These are phyloP conservation scores for Galeopsomyia nigrocyanea DNA, from an alignment of 2,888 invertebrate species.

Conservation along the genomic window DNA sequence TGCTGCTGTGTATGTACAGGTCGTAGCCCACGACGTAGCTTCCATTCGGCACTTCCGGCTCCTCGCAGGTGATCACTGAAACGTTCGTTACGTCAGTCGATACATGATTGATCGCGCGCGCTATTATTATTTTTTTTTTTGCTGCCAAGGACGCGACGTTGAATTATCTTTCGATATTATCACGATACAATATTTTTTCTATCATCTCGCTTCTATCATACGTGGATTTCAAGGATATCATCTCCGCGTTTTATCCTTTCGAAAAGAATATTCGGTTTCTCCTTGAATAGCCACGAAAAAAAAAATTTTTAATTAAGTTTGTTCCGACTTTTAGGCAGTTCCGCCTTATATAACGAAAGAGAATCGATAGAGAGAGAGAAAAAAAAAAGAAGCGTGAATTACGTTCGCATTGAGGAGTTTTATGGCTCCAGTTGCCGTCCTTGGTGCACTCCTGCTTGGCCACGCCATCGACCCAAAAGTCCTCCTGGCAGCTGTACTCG, in stretches of 20 bases:
- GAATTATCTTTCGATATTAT: too few relatives aligned
- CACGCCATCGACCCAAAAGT: constrained; percentile 86
- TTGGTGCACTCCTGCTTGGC: constrained; percentile 80
- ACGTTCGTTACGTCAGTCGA: constrained; percentile 42
- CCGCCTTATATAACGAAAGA: not conserved
- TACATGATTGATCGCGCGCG: too few relatives aligned
- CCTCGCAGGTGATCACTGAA: constrained; percentile 87
- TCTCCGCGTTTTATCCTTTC: too few relatives aligned
- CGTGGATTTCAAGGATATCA: too few relatives aligned
- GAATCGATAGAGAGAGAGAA: constrained; percentile 37
- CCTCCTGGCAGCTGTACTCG: constrained; percentile 84
- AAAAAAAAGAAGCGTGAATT: constrained; percentile 61
- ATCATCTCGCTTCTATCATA: too few relatives aligned
- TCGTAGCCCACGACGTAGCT: constrained; percentile 91
- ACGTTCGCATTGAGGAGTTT: constrained; percentile 89
- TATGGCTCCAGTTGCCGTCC: constrained; percentile 90
- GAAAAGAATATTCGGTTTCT: too few relatives aligned
- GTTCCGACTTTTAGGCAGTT: too few relatives aligned
- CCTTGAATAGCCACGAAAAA: too few relatives aligned
- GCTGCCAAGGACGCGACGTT: too few relatives aligned
- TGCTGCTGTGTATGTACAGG: constrained; percentile 88
- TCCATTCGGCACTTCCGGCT: constrained; percentile 87
- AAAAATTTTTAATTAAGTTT: too few relatives aligned
- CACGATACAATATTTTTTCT: too few relatives aligned
- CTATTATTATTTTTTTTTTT: too few relatives aligned